Conservation (phyloP, 2,888 invertebrate species). For the Brachylomia viminalis region DNA sequence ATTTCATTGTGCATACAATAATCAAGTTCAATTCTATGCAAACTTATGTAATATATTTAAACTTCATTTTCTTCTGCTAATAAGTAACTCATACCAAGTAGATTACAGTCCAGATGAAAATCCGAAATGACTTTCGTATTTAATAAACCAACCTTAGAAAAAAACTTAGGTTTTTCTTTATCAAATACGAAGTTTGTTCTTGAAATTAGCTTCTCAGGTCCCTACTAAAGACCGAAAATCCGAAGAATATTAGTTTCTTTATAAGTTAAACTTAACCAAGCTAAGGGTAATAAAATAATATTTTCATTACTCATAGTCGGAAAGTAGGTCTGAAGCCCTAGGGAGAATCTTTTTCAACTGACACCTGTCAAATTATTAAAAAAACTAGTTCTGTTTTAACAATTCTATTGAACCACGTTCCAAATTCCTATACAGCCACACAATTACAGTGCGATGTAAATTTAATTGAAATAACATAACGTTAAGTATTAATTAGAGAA, state of each 20-base stretch:
- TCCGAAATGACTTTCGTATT: conserved; percentile 4
- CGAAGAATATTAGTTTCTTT: conserved; percentile 32
- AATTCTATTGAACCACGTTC: too few species aligned
- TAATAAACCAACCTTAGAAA: conserved; percentile 15
- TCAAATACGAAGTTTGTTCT: conserved; percentile 8
- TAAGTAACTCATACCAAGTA: conserved; percentile 16
- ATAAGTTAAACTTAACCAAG: conserved; percentile 8
- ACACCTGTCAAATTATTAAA: too few species aligned
- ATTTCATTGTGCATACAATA: not conserved
- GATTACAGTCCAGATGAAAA: conserved; percentile 18
- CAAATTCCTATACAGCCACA: too few species aligned
- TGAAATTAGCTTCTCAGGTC: conserved; percentile 24
- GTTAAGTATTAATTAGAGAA: too few species aligned
- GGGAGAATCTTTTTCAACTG: too few species aligned
- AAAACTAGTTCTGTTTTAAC: too few species aligned
- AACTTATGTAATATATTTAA: not conserved
- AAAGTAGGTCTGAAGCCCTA: too few species aligned
- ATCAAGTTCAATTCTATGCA: not conserved
- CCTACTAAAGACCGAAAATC: conserved; percentile 1
- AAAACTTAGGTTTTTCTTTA: not conserved
- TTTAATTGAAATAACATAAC: too few species aligned
- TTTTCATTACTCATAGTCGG: too few species aligned
- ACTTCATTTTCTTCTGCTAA: conserved; percentile 16
- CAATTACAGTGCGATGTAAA: too few species aligned
- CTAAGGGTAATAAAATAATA: too few species aligned